Percentiles rank a stretch among this genome's conserved stretches.
These are phyloP conservation scores for Carduelis carduelis DNA, from an alignment of 2,797 vertebrate species.

Conservation along the genomic window DNA sequence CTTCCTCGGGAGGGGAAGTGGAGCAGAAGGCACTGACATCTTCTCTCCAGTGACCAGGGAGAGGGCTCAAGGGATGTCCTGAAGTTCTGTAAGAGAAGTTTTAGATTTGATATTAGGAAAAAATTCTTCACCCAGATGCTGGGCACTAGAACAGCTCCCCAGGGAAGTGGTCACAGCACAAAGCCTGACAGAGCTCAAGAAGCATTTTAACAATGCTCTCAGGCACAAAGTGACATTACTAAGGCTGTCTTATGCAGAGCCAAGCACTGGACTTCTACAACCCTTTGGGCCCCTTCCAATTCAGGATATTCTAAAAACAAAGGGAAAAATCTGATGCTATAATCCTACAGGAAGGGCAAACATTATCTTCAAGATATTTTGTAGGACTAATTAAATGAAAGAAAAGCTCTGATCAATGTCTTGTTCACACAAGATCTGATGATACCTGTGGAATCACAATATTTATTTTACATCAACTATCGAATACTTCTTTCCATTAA, in stretches of 20 bases:
- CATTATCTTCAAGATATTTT: not conserved
- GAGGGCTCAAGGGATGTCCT: not conserved
- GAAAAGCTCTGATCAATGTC: not conserved
- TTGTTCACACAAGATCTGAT: not conserved
- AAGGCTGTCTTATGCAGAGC: not conserved
- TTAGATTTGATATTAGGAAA: not conserved
- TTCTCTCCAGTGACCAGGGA: not conserved
- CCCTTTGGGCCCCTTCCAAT: not conserved
- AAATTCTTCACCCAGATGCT: not conserved
- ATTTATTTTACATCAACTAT: not conserved
- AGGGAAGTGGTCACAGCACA: not conserved
- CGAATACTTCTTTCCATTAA: not conserved
- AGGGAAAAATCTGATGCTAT: not conserved
- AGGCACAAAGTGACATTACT: not conserved
- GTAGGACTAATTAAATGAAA: not conserved
- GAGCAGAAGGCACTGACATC: not conserved
- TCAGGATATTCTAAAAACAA: not conserved
- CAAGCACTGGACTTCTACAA: rapidly evolving
- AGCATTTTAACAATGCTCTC: not conserved
- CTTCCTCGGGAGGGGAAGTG: not conserved
- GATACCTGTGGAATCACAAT: not conserved
- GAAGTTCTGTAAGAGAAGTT: not conserved
- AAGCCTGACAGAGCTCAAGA: not conserved
- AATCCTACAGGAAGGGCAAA: not conserved
- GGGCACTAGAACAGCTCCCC: not conserved